These are phyloP conservation scores for Enteromius argenteus DNA, from an alignment of 2,797 vertebrate species.

Conservation along the genomic window DNA sequence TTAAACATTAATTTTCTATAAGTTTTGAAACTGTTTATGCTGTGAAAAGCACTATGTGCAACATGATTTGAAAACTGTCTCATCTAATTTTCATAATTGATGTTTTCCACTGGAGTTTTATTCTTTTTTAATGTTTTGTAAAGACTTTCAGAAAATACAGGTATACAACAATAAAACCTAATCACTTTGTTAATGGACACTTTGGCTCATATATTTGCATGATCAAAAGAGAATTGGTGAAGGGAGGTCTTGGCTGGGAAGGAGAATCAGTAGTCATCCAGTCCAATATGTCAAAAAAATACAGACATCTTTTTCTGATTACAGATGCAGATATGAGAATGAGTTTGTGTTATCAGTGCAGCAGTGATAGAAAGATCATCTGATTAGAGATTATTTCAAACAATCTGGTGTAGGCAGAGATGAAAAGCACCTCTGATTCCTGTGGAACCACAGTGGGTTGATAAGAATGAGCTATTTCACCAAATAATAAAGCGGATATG, in stretches of 20 bases:
- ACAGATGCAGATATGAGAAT: neutral
- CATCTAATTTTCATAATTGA: too few relatives aligned
- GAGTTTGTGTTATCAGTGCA: neutral
- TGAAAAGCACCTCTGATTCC: neutral
- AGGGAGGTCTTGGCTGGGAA: neutral
- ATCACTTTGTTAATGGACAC: neutral
- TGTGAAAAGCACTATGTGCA: too few relatives aligned
- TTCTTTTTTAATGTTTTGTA: too few relatives aligned
- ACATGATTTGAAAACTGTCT: too few relatives aligned
- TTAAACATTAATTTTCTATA: too few relatives aligned
- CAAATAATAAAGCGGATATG: neutral
- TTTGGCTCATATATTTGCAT: neutral
- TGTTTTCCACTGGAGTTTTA: too few relatives aligned
- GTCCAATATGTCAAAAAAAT: neutral
- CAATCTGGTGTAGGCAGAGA: neutral
- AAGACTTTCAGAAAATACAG: too few relatives aligned
- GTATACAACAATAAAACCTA: too few relatives aligned
- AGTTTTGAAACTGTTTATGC: too few relatives aligned
- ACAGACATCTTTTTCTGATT: neutral
- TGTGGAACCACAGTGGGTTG: constrained; percentile 8
- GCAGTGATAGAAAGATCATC: neutral
- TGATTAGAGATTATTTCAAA: neutral
- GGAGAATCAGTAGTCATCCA: neutral
- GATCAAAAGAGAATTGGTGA: neutral
- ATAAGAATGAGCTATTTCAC: neutral